Conservation (phyloP, 2,797 vertebrate species). For the Cryptoprocta ferox region DNA sequence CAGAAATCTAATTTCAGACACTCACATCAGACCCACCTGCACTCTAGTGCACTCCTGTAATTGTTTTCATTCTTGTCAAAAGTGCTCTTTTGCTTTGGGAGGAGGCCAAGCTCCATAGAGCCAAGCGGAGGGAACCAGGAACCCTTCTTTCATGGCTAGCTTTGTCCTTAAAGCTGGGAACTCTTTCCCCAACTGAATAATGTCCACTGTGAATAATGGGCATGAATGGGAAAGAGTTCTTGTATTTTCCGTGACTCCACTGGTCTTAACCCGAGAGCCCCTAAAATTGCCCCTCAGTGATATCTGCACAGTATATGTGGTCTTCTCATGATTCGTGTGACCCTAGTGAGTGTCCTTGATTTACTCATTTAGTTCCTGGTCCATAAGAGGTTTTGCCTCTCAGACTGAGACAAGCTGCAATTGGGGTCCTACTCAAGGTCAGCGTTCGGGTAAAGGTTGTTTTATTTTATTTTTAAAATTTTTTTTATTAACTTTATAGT, state of each 20-base stretch:
- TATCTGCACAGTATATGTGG: too few relatives aligned
- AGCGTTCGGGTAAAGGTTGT: not conserved
- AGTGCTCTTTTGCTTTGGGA: not conserved
- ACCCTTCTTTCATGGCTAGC: not conserved
- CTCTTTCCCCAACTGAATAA: not conserved
- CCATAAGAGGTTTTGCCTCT: not conserved
- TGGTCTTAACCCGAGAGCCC: not conserved
- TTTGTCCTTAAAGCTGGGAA: constrained; percentile 16
- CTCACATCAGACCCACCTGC: constrained; percentile 14
- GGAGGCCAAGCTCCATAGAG: not conserved
- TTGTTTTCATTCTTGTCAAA: constrained; percentile 32
- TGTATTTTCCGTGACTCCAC: not conserved
- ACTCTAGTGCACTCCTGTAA: not conserved
- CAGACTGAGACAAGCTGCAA: not conserved
- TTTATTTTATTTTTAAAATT: too few relatives aligned
- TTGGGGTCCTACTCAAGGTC: not conserved
- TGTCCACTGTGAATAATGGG: not conserved
- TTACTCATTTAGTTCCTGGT: not conserved
- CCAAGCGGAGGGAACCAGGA: not conserved
- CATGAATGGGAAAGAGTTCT: not conserved
- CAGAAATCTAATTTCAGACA: constrained; percentile 56
- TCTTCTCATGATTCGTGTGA: not conserved
- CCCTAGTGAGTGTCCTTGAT: not conserved
- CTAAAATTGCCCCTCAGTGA: not conserved
- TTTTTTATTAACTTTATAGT: too few relatives aligned